phyloP scores from a whole-genome alignment of 53 echinoderm and acorn worm species.

The Echinometra lucunter region DNA sequence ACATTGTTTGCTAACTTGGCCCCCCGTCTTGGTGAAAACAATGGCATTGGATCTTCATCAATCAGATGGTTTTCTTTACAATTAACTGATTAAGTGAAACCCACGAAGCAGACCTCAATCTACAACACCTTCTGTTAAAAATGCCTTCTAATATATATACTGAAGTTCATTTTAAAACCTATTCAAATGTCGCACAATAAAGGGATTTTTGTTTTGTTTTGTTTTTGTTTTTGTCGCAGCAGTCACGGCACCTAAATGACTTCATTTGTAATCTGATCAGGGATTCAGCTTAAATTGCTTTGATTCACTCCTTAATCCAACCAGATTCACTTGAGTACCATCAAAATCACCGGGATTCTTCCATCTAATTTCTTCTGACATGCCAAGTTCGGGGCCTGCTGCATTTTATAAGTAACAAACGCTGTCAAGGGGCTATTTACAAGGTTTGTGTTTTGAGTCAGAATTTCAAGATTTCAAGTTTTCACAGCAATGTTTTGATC shows the following conservation, averaged over 20 bases:
- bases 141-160: not conserved
- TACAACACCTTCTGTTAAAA: not conserved
- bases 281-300: not conserved
- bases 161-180: not conserved
- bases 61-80: not conserved
- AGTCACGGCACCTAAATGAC: not conserved
- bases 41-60: not conserved
- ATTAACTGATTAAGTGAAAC: not conserved
- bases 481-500: not conserved
- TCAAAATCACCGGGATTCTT: too few relatives aligned
- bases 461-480: not conserved
- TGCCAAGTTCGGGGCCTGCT: too few relatives aligned
- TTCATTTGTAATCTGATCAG: not conserved
- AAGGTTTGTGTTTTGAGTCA: not conserved
- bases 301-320: too few relatives aligned
- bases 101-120: not conserved
- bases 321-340: too few relatives aligned
- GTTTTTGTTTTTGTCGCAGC: too few relatives aligned
- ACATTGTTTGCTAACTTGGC: not conserved
- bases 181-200: not conserved
- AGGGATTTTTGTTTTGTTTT: too few relatives aligned
- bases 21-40: not conserved
- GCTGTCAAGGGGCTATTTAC: too few relatives aligned
- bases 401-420: too few relatives aligned
- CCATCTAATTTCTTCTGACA: too few relatives aligned